Evolutionary conservation across 2,888 invertebrate species (phyloP).

Genomic region (Polyommatus icarus): DNA sequence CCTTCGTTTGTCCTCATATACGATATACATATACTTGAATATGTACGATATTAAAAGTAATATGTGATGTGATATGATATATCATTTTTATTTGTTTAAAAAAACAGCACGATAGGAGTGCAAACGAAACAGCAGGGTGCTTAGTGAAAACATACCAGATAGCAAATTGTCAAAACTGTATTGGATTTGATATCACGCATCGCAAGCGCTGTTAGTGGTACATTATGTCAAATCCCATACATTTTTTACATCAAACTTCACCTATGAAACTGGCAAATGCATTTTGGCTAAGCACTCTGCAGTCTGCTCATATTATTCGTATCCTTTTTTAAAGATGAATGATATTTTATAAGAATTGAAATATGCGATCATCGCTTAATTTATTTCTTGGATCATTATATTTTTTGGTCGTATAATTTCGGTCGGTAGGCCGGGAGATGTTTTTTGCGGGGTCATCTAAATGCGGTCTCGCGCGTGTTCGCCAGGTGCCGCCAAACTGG

Average conservation of each 20-base stretch:
- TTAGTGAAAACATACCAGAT: too few species aligned
- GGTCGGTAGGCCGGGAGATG: not conserved
- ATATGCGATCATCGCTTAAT: not conserved
- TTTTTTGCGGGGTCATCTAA: slow-evolving; percentile 26
- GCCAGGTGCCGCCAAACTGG: slow-evolving; percentile 68
- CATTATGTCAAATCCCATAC: too few species aligned
- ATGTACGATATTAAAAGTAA: not conserved
- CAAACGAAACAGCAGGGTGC: too few species aligned
- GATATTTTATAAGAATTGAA: not conserved
- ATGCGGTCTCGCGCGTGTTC: slow-evolving; percentile 35
- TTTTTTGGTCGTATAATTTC: not conserved
- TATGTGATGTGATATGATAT: too few species aligned
- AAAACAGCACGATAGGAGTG: too few species aligned
- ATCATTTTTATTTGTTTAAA: too few species aligned
- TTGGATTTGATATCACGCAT: too few species aligned
- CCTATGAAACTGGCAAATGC: too few species aligned
- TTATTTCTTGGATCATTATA: not conserved
- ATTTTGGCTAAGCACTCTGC: not conserved
- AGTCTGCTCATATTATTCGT: not conserved
- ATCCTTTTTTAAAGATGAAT: not conserved
- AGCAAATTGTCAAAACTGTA: too few species aligned
- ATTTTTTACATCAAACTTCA: too few species aligned
- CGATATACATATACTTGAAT: not conserved
- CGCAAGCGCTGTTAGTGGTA: too few species aligned
- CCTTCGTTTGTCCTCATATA: too few species aligned